Conservation (phyloP, 2,888 invertebrate genomes). For the Lithophane leautieri region DNA sequence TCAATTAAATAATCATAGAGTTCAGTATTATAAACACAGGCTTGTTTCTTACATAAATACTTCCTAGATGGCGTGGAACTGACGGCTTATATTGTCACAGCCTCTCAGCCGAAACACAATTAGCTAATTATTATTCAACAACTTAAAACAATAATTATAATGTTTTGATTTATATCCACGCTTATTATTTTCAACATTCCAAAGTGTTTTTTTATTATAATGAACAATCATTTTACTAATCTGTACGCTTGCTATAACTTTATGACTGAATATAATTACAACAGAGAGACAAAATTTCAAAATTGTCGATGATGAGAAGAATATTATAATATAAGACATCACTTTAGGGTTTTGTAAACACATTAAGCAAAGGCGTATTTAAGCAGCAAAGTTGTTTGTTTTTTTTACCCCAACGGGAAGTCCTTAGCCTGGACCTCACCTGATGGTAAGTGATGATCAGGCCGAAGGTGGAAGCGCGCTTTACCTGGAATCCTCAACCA, state of each 20-base stretch:
- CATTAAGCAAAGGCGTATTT: slow-evolving; percentile 19
- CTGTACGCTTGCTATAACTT: slow-evolving; percentile 34
- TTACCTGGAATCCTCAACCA: no score
- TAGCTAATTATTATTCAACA: slow-evolving; percentile 53
- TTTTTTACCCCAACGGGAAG: no score
- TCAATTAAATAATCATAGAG: slow-evolving; percentile 65
- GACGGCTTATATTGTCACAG: slow-evolving; percentile 42
- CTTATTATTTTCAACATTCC: slow-evolving; percentile 55
- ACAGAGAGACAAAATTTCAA: slow-evolving; percentile 43
- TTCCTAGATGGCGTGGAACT: slow-evolving; percentile 44
- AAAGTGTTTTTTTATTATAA: slow-evolving; percentile 62
- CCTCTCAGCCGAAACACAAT: slow-evolving; percentile 33
- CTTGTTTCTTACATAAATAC: slow-evolving; percentile 46
- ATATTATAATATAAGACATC: slow-evolving; percentile 39
- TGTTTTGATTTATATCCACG: slow-evolving; percentile 57
- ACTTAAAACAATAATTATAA: slow-evolving; percentile 60
- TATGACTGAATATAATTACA: slow-evolving; percentile 47
- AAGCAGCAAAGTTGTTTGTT: neutral
- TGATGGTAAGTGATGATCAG: no score
- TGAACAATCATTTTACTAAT: slow-evolving; percentile 50
- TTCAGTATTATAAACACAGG: slow-evolving; percentile 40
- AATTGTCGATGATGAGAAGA: slow-evolving; percentile 32
- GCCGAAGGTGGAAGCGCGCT: no score
- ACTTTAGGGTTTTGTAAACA: slow-evolving; percentile 30
- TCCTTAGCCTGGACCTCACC: no score